These are phyloP conservation scores for Pangasius djambal DNA, from an alignment of 2,797 vertebrate genomes.

Conservation along the genomic window DNA sequence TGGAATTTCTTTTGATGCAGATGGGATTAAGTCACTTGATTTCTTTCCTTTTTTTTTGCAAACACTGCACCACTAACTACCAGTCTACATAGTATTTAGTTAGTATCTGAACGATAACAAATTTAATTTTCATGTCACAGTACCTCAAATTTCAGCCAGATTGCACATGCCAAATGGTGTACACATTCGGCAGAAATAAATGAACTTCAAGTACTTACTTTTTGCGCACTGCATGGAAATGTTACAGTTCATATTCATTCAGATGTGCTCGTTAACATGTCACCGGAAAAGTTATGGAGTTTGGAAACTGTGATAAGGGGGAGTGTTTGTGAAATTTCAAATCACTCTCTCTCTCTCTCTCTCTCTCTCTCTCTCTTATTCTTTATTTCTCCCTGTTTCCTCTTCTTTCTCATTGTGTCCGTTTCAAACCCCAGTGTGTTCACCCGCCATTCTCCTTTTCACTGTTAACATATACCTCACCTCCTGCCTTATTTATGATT, in stretches of 20 bases:
- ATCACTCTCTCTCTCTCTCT: slow-evolving; percentile 20
- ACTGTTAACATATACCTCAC: slow-evolving; percentile 84
- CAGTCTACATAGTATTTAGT: not conserved
- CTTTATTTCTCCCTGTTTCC: slow-evolving; percentile 37
- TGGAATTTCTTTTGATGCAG: slow-evolving; percentile 9
- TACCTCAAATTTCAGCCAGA: slow-evolving; percentile 22
- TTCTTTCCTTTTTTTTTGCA: not conserved
- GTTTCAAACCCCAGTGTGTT: slow-evolving; percentile 68
- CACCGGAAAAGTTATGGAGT: not conserved
- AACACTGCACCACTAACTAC: not conserved
- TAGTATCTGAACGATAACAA: not conserved
- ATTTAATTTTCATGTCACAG: not conserved
- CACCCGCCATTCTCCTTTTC: slow-evolving; percentile 68
- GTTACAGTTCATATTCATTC: not conserved
- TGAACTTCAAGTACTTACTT: not conserved
- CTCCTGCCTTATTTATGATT: slow-evolving; percentile 82
- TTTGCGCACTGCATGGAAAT: not conserved
- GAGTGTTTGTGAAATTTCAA: not conserved
- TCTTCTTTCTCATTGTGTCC: slow-evolving; percentile 53
- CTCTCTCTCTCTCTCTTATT: not conserved
- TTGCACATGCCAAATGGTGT: not conserved
- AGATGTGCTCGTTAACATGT: not conserved
- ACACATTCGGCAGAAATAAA: not conserved
- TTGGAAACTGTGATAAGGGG: slow-evolving; percentile 15
- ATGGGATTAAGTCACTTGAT: not conserved